These are phyloP conservation scores for Ptychobarbus kaznakovi DNA, from an alignment of 2,797 vertebrate genomes.

Conservation along the genomic window DNA sequence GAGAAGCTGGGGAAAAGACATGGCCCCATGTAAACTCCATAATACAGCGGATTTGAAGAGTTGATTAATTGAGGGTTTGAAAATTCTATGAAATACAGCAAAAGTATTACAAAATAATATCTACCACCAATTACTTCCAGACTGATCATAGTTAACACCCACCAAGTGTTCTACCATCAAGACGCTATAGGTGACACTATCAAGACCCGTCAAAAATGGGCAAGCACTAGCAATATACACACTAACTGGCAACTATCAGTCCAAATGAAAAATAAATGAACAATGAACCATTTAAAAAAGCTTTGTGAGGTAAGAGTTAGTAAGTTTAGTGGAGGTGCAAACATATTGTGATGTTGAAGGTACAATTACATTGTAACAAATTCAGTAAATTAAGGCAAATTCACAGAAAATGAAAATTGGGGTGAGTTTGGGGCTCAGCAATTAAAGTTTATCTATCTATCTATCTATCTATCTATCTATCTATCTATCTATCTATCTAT, in stretches of 20 bases:
- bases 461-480: no score
- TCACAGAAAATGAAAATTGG: no score
- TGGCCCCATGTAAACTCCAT: neutral
- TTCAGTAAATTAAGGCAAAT: no score
- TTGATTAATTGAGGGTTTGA: neutral
- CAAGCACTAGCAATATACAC: neutral
- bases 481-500: no score
- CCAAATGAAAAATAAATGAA: no score
- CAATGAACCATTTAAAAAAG: no score
- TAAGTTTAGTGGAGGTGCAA: no score
- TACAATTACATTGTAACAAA: no score
- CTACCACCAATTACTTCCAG: neutral
- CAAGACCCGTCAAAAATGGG: neutral
- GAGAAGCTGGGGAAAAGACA: constrained; percentile 45
- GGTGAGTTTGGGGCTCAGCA: no score
- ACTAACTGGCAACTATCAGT: neutral
- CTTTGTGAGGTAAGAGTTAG: no score
- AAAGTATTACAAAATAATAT: neutral
- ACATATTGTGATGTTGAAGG: neutral
- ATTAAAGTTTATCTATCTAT: no score
- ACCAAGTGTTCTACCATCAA: neutral
- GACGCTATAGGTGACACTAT: neutral
- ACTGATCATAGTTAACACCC: neutral
- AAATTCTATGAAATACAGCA: neutral
- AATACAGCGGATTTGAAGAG: neutral